Conservation (phyloP, 2,888 invertebrate genomes). For the Lymantria monacha region DNA sequence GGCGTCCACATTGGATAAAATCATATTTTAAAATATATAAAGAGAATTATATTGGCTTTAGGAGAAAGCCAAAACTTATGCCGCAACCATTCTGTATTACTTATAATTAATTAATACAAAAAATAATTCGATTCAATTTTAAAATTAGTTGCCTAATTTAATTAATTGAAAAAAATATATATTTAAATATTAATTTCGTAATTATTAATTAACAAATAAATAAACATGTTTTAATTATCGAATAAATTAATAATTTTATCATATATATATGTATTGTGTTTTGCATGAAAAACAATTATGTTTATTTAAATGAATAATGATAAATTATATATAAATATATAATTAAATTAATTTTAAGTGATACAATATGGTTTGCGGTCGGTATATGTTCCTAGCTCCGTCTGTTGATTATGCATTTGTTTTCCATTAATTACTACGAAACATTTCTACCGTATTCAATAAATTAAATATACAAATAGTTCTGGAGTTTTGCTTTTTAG, state of each 20-base stretch:
- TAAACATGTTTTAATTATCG: too few relatives aligned
- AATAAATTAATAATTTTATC: neutral
- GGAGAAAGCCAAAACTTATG: slow-evolving; percentile 72
- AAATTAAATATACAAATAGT: slow-evolving; percentile 81
- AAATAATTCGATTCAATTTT: neutral
- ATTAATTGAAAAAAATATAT: neutral
- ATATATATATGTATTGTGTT: neutral
- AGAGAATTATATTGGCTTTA: slow-evolving; percentile 77
- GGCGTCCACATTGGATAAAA: slow-evolving; percentile 63
- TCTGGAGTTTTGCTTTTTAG: slow-evolving; percentile 11
- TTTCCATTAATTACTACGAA: slow-evolving; percentile 77
- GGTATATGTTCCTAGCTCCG: slow-evolving; percentile 82
- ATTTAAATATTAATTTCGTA: neutral
- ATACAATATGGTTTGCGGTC: slow-evolving; percentile 49
- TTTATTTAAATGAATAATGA: neutral
- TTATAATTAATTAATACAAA: slow-evolving; percentile 11
- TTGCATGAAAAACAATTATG: neutral
- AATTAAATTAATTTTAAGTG: slow-evolving; percentile 26
- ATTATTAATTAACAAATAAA: neutral
- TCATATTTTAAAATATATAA: slow-evolving; percentile 58
- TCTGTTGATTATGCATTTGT: slow-evolving; percentile 76
- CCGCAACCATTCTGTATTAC: slow-evolving; percentile 46
- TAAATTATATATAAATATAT: neutral
- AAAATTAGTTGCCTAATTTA: too few relatives aligned
- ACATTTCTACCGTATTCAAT: slow-evolving; percentile 82